Conservation (phyloP, 1,140 invertebrate species). For the Drosophila parabipectinata region DNA sequence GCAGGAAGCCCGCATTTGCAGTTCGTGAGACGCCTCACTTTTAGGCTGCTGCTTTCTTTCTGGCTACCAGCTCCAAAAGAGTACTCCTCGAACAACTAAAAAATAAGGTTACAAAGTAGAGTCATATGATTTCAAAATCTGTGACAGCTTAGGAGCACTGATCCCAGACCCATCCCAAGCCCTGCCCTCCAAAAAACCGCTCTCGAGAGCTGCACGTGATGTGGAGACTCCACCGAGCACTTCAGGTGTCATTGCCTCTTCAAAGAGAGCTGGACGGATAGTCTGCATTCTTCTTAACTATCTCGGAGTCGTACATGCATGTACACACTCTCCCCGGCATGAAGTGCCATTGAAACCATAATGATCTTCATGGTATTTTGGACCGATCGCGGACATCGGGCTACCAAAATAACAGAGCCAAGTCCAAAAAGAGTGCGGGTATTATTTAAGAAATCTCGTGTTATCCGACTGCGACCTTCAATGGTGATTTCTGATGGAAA, state of each 20-base stretch:
- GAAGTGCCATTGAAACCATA: conserved; percentile 81
- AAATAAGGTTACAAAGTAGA: background rate
- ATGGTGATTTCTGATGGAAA: conserved; percentile 64
- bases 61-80: too few species aligned
- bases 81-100: background rate
- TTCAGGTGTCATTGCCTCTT: conserved; percentile 67
- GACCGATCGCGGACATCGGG: conserved; percentile 63
- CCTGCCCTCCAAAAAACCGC: background rate
- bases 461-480: conserved; percentile 70
- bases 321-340: conserved; percentile 21
- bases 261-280: conserved; percentile 22
- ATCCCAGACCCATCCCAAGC: conserved; percentile 41
- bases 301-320: conserved; percentile 13
- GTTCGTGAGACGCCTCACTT: background rate
- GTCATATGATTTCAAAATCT: conserved; percentile 40
- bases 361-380: conserved; percentile 76
- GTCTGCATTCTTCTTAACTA: conserved; percentile 69
- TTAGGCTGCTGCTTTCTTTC: conserved; percentile 49
- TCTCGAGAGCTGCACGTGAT: conserved; percentile 39
- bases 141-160: conserved; percentile 34
- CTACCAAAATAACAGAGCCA: conserved; percentile 51
- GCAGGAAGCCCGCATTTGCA: too few species aligned
- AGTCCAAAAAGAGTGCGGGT: conserved; percentile 25
- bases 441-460: conserved; percentile 74
- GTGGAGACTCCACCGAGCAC: conserved; percentile 23